Percentiles rank a stretch among this genome's conserved stretches.
These are phyloP conservation scores for Xanthorhoe spadicearia DNA, from an alignment of 2,888 invertebrate genomes.

Conservation along the genomic window DNA sequence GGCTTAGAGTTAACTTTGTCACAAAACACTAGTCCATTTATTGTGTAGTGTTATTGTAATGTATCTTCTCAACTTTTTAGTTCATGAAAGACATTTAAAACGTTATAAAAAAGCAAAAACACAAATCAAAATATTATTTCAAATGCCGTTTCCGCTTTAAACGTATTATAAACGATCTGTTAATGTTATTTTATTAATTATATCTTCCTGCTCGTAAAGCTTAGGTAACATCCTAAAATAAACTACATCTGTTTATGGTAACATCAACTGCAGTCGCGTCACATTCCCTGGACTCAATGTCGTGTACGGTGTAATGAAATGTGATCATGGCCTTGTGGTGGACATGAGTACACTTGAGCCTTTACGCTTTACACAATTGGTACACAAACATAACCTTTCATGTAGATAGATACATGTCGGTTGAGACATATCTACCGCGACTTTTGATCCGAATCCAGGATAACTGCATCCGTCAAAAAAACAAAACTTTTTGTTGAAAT, in stretches of 20 bases:
- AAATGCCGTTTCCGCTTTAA: constrained; percentile 67
- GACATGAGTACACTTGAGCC: neutral
- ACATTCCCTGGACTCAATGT: constrained; percentile 36
- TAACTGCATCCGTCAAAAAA: no score
- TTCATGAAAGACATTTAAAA: neutral
- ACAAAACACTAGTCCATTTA: no score
- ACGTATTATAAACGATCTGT: constrained; percentile 67
- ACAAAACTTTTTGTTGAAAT: no score
- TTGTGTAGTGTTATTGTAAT: no score
- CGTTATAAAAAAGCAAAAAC: constrained; percentile 30
- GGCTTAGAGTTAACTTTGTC: no score
- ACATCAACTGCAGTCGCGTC: constrained; percentile 45
- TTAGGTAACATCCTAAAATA: constrained; percentile 71
- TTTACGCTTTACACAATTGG: neutral
- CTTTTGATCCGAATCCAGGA: no score
- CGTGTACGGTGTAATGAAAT: neutral
- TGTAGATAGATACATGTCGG: no score
- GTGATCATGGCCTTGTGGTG: constrained; percentile 1
- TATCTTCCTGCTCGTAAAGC: constrained; percentile 75
- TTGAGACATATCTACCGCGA: no score
- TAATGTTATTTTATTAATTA: constrained; percentile 77
- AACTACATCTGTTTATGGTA: constrained; percentile 68
- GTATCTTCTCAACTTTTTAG: neutral
- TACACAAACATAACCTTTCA: neutral
- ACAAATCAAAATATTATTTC: constrained; percentile 59